Percentiles rank a stretch among this genome's conserved stretches.
phyloP scores from a whole-genome alignment of 2,113 vertebrate genomes.

The Seriola quinqueradiata region DNA sequence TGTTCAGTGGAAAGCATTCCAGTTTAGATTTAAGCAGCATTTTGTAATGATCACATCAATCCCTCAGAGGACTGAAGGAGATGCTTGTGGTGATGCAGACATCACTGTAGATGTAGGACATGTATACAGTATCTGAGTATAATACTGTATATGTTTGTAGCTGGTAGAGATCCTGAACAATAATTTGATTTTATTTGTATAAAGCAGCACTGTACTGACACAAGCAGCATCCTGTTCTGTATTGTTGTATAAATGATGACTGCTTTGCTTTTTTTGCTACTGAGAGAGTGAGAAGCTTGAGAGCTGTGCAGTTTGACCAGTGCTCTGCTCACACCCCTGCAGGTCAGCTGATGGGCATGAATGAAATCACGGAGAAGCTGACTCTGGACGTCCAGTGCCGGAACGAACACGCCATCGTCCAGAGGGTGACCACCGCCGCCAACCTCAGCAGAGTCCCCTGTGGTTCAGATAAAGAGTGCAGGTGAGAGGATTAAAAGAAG shows the following conservation, averaged over 20 bases:
- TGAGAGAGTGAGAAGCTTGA: neutral
- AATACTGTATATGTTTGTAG: conserved; percentile 41
- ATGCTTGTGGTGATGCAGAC: conserved; percentile 2
- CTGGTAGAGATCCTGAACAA: neutral
- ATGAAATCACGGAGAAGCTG: conserved; percentile 95
- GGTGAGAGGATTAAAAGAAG: conserved; percentile 80
- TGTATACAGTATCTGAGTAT: conserved; percentile 37
- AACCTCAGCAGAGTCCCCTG: conserved; percentile 95
- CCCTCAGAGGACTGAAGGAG: conserved; percentile 1
- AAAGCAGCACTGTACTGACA: conserved; percentile 7
- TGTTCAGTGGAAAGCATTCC: conserved; percentile 62
- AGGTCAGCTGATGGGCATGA: conserved; percentile 99
- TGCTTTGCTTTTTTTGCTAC: conserved; percentile 19
- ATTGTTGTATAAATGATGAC: neutral
- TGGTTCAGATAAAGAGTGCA: conserved; percentile 92
- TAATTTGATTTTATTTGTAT: neutral
- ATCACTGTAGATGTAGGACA: neutral
- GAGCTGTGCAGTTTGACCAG: conserved; percentile 2
- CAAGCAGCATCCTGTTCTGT: neutral
- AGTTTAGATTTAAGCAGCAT: conserved; percentile 23
- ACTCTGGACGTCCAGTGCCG: conserved; percentile 84
- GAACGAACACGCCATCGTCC: conserved; percentile 91
- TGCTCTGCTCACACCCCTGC: conserved; percentile 25
- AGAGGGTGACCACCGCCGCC: conserved; percentile 90
- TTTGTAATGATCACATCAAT: conserved; percentile 29